Evolutionary conservation across 2,797 vertebrate species (phyloP), one percentile per base, ranked within the genome.

Genomic region (Ceryle rudis): DNA sequence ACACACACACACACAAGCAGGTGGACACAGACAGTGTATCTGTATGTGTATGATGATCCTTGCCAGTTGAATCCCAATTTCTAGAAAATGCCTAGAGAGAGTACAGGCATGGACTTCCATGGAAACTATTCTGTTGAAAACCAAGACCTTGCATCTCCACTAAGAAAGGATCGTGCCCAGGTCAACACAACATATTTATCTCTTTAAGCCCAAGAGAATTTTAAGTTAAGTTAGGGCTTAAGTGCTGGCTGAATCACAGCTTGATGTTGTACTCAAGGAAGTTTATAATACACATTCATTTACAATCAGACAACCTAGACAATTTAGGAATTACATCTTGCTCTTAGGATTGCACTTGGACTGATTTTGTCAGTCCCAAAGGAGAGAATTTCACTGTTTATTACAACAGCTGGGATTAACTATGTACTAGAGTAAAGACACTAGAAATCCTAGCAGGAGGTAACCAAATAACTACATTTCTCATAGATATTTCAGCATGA

Each of bases 391-490:
- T 70, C 62, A 72, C 47, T 89, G 60, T 79, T 90, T 67, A 79
- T 84, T 90, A 69, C 57, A 81, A 75, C 78, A 86, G 51, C 62
- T 93, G 62, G 37, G 67, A 86, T 73, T 75, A 88, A 89, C 85
- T 37, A 25, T 8, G 28, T 42, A n/a, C 46, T 95, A 72, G 52
- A 88, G 54, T 66, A 79, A 91, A 55, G 72, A 81, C 61, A 64
- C 51, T 49, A 89, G 73, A 88, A 86, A 91, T 73, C 64, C 85
- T 84, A 91, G 70, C 58, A 96, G 73, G 64, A 86, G 60, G 26
- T 49, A 94, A 84, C 20, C 84, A 28, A 60, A 11, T 49, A 62
- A 84, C 89, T 75, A 86, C 62, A 81, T 64, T 84, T 81, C 42
- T 89, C 47, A 37, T 6, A 91, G 74, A 70, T 83, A 79, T 41